A percentile compares a stretch with the other conserved stretches of the same genome.
These are phyloP conservation scores for Sarcophaga variegata DNA, from an alignment of 2,888 invertebrate species.

Conservation along the genomic window DNA sequence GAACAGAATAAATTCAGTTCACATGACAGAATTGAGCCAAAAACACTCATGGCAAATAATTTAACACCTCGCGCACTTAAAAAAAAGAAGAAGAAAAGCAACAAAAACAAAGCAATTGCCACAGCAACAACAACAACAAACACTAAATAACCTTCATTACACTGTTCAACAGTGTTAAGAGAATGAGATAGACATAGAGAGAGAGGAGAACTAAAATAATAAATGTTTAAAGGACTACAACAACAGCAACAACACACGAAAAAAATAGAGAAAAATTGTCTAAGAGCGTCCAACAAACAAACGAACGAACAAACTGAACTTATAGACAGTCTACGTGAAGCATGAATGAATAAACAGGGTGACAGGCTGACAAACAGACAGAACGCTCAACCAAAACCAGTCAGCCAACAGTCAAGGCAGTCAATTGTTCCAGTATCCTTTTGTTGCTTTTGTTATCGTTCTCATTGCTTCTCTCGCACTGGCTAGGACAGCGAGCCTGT, in stretches of 20 bases:
- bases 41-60: conserved; percentile 61
- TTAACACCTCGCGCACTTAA: conserved; percentile 62
- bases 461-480: neutral
- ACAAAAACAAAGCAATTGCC: conserved; percentile 14
- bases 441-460: neutral
- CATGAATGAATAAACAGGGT: conserved; percentile 1
- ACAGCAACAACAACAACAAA: neutral
- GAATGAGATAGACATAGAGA: neutral
- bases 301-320: neutral
- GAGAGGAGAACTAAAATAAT: conserved; percentile 19
- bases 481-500: neutral
- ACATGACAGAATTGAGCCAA: conserved; percentile 31
- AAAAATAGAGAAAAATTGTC: neutral
- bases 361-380: conserved; percentile 10
- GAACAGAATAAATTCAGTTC: conserved; percentile 20
- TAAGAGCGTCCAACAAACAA: neutral
- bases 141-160: conserved; percentile 58
- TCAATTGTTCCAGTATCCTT: conserved; percentile 31
- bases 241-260: conserved; percentile 1
- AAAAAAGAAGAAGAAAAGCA: neutral
- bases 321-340: neutral
- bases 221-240: no score
- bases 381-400: conserved; percentile 19
- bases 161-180: conserved; percentile 16
- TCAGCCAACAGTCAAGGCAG: conserved; percentile 42